These are phyloP conservation scores for Macrophya alboannulata DNA, from an alignment of 2,888 invertebrate species.

Conservation along the genomic window DNA sequence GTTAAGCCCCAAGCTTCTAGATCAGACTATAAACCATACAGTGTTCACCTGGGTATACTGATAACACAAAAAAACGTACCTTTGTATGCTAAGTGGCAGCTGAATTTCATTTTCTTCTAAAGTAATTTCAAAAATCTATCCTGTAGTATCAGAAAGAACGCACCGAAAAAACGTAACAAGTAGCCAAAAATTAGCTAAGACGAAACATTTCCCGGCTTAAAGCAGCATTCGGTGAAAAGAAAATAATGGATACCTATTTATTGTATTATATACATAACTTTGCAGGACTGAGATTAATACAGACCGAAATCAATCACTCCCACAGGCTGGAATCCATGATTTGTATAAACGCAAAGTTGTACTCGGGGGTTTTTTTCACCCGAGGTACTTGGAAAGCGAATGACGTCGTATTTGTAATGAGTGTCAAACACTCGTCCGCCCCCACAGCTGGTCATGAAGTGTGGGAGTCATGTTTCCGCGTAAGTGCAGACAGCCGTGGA, in stretches of 20 bases:
- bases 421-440: slow-evolving; percentile 29
- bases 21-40: background rate
- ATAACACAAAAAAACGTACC: background rate
- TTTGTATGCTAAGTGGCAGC: background rate
- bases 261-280: background rate
- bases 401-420: background rate
- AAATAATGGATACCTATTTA: background rate
- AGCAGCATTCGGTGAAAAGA: background rate
- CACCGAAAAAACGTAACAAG: background rate
- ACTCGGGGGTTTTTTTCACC: background rate
- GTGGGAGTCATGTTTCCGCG: slow-evolving; percentile 21
- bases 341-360: background rate
- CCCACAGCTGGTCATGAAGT: background rate
- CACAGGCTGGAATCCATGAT: background rate
- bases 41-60: background rate
- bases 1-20: slow-evolving; percentile 5
- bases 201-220: background rate
- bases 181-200: background rate
- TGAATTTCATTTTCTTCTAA: background rate
- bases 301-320: background rate
- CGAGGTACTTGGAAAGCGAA: background rate
- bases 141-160: background rate
- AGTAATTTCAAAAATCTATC: background rate
- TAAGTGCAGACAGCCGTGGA: slow-evolving; percentile 8
- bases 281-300: background rate